Base-by-base conservation (phyloP, 1,140 invertebrate genomes). In the Drosophila equinoxialis region DNA sequence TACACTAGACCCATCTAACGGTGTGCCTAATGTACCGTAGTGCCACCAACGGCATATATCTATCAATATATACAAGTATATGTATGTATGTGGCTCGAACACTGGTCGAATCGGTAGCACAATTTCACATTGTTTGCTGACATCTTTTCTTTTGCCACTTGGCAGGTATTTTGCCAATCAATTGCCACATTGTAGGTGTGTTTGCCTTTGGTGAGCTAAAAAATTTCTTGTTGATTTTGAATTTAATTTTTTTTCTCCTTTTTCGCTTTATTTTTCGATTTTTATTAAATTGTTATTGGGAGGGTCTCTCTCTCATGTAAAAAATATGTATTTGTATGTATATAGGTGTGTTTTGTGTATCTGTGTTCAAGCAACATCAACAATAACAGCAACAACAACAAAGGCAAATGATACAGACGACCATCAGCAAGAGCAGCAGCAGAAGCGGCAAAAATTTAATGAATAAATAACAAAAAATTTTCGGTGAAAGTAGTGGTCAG, bases 381-480 rank as follows among this genome's bases (percentile, higher is more conserved):
- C 62, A 77, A 67, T 62, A 64, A 51, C 42, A 76, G 17, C 37
- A 73, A 45, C 42, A 76, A 26, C 37, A 73, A 45, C 63, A 76
- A 41, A 30, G 17, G 74, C 63, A 76, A 41, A 30, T 14, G 74
- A 57, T 74, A 76, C 71, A 73, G 75, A 75, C 74, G 51, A 67
- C 33, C 74, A 66, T 64, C 65, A 69, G 41, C 77, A 74, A 68
- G 60, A 57, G 64, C 67, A 64, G 30, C 42, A 82, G 74, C 70
- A 74, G 70, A 70, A 77, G 74, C 76, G 69, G 77, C 77, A 83
- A 89, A 87, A 87, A 83, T 87, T 89, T 83, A 89, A 87, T 87
- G 80, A 87, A 87, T 87, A 87, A 87, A 87, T 87, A 87, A 83
- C 79, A 82, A 70, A 80, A 83, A 87, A 83, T 70, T 89, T 87